Conservation (phyloP, 2,888 invertebrate species). For the Reticulitermes lucifugus region DNA sequence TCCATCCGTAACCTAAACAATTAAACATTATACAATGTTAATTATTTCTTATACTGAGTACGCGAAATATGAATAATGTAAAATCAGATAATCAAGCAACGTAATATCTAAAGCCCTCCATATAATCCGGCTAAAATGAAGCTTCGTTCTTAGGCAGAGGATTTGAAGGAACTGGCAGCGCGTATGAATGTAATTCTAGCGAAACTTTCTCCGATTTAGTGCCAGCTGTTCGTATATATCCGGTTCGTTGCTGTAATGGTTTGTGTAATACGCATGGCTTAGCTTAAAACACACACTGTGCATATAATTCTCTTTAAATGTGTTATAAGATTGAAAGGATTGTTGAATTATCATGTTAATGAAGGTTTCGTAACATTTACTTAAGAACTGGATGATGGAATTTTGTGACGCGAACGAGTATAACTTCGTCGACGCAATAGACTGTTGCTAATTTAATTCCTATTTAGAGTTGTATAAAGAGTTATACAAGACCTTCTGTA, state of each 20-base stretch:
- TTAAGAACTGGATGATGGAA: too few species aligned
- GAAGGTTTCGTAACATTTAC: background rate
- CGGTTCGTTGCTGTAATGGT: background rate
- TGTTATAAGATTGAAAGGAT: background rate
- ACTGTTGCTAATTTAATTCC: too few species aligned
- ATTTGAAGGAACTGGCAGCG: background rate
- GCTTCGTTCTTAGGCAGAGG: background rate
- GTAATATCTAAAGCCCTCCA: background rate
- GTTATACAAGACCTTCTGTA: too few species aligned
- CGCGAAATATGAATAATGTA: too few species aligned
- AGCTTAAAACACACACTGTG: background rate
- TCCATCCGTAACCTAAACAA: too few species aligned
- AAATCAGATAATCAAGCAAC: too few species aligned
- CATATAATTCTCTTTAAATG: background rate
- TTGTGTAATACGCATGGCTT: background rate
- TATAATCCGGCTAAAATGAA: background rate
- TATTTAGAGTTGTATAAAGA: too few species aligned
- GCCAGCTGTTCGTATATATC: background rate
- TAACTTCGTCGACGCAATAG: too few species aligned
- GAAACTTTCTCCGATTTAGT: background rate
- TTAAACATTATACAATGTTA: too few species aligned
- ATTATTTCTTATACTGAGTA: too few species aligned
- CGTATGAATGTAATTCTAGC: background rate
- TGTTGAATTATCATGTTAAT: background rate
- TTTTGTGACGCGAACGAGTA: too few species aligned